A percentile compares a stretch with the other conserved stretches of the same genome.
Conservation (phyloP, 2,113 vertebrate genomes). For the Euleptes europaea region DNA sequence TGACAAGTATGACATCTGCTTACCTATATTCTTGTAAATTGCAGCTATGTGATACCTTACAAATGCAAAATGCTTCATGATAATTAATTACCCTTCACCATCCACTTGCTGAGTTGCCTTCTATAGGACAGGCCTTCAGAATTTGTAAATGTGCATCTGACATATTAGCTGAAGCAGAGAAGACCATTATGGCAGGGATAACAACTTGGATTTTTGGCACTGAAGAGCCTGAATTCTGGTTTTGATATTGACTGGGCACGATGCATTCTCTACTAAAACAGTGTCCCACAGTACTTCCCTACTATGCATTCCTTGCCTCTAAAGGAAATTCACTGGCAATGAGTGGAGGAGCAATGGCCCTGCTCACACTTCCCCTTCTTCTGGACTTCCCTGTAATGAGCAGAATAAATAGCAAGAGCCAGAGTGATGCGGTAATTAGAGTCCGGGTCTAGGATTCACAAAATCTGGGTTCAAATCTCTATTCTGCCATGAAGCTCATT, state of each 20-base stretch:
- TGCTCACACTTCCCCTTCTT: no score
- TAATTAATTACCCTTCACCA: not conserved
- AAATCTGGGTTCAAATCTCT: no score
- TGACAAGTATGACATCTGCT: constrained; percentile 16
- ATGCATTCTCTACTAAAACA: not conserved
- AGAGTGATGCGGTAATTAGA: no score
- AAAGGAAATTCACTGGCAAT: no score
- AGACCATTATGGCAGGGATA: not conserved
- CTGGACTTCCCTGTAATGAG: no score
- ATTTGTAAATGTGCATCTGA: not conserved
- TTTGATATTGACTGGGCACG: not conserved
- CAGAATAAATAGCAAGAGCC: no score
- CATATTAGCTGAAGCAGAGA: not conserved
- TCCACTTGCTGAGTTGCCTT: not conserved
- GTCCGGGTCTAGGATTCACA: no score
- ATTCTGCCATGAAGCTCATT: no score
- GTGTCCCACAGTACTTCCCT: not conserved
- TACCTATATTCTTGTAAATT: constrained; percentile 47
- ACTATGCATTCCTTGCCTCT: no score
- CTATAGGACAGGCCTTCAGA: not conserved
- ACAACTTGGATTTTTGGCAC: not conserved
- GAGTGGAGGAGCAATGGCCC: no score
- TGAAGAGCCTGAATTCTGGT: not conserved
- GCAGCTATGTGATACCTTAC: constrained; percentile 19
- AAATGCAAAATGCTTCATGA: constrained; percentile 34